Evolutionary conservation across 1,140 invertebrate species (phyloP), one percentile per base, ranked within the genome.

Genomic region (Adoxophyes honmai): DNA sequence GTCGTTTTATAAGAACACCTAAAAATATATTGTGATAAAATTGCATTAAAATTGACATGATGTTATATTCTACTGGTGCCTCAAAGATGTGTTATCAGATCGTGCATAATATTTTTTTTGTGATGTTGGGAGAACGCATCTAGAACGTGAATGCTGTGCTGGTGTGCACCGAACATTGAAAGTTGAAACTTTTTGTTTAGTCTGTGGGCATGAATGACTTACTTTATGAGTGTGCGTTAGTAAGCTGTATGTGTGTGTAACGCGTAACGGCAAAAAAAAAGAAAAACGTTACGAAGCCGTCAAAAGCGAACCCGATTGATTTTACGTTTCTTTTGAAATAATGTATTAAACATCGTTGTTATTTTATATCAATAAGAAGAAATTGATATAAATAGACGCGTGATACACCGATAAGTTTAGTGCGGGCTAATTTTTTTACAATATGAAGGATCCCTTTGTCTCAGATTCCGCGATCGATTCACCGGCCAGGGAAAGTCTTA

Each of bases 391-490:
- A 18, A 21, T 16, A 44, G 28, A 9, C 18, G 28, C 21, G 21
- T 48, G 42, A 48, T 21, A 11, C 6, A 6, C 21, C 6, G 21
- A 28, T 48, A n/a, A 48, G 15, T 48, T 8, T 48, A 21, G 21
- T 33, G 42, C 21, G 16, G 16, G 1, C n/a, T 18, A 59, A 44
- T 18, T 38, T 60, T 57, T 36, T 7, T 34, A 44, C 14, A 86
- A 73, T 76, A 87, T 86, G 82, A 86, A 81, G 62, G 85, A 88
- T 73, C 77, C 83, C 36, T 88, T 88, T 73, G 78, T 75, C 39
- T 70, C 69, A 42, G 85, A 85, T 57, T 77, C 74, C 18, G 66
- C 55, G 75, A 81, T 85, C 52, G 85, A 88, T 83, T 88, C 85
- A 14, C 83, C 85, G 38, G 56, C 77, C 36, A 66, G 66, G 35